Base-by-base conservation (phyloP, 2,797 vertebrate species). In the Falco berigora region DNA sequence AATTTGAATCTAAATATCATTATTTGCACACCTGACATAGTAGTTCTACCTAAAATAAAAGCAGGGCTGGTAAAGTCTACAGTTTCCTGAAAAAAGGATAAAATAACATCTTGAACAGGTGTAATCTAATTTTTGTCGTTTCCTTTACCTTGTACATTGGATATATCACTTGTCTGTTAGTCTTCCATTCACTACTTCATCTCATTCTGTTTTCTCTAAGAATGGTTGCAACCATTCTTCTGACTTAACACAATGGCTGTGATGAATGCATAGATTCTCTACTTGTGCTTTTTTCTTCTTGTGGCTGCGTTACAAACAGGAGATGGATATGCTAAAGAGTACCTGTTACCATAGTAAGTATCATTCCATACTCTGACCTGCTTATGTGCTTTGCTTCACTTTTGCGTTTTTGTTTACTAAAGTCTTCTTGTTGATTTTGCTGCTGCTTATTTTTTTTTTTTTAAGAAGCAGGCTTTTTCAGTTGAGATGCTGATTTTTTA, bases 331-430 rank as follows among this genome's bases (percentile, higher is more conserved):
- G 98, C 99, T 98, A 99, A 98, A 99, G 99, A 99, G 98, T 99
- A 99, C 99, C 99, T 99, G 98, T 99, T 99, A 97, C 99, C 99
- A 98, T 99, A 99, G 99, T 99, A 99, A 99, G 99, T 99, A 99
- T 97, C 98, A 97, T 98, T 96, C 94, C 92, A 97, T 97, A 96
- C 96, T 96, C 92, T 92, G 93, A 97, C 91, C 86, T 95, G 97
- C 93, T 98, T 98, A 79, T 87, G 78, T 97, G 99, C 99, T 99
- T 98, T 97, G 98, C 98, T 97, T 98, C 96, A 93, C 95, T 96
- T 77, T 95, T 96, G 97, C 98, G 94, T 96, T 94, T 96, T 95
- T 97, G 96, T 96, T 97, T 86, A 44, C 71, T 92, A 30, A 67
- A 56, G 59, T 64, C 32, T 44, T 86, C 92, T 95, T 93, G 74